phyloP scores from a whole-genome alignment of 2,113 vertebrate genomes.

The Austrofundulus limnaeus region DNA sequence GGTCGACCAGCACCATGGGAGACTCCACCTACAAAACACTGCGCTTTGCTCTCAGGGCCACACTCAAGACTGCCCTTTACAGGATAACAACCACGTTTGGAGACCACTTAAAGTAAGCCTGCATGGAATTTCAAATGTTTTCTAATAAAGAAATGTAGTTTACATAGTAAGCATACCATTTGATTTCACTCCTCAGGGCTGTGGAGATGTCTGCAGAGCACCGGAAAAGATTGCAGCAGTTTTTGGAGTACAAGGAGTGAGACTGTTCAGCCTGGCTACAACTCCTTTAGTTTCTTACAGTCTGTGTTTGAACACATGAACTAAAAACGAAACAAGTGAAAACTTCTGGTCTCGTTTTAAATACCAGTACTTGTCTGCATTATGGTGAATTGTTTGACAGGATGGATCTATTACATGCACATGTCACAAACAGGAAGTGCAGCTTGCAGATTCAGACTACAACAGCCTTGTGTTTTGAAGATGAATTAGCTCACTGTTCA shows the following conservation, averaged over 20 bases:
- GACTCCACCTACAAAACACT: conserved; percentile 91
- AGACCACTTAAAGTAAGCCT: conserved; percentile 90
- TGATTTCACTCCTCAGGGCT: conserved; percentile 77
- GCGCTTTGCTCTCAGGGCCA: conserved; percentile 90
- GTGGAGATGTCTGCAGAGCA: conserved; percentile 92
- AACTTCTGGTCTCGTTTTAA: conserved; percentile 41
- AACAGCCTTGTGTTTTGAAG: not conserved
- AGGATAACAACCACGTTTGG: conserved; percentile 92
- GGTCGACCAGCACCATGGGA: conserved; percentile 80
- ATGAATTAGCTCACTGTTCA: conserved; percentile 12
- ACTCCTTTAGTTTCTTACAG: conserved; percentile 29
- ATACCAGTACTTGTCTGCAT: conserved; percentile 26
- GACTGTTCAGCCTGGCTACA: not conserved
- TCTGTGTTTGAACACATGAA: not conserved
- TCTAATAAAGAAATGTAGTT: no score
- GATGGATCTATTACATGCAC: conserved; percentile 1
- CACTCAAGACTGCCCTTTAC: conserved; percentile 94
- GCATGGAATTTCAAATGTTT: not conserved
- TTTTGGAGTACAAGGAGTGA: conserved; percentile 96
- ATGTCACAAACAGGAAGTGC: not conserved
- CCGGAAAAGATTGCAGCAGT: conserved; percentile 93
- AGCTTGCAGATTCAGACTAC: not conserved
- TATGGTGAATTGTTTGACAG: not conserved
- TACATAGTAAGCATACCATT: not conserved
- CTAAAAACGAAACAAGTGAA: conserved; percentile 23